These are phyloP conservation scores for Zosterops hypoxanthus DNA, from an alignment of 2,113 vertebrate species.

Conservation along the genomic window DNA sequence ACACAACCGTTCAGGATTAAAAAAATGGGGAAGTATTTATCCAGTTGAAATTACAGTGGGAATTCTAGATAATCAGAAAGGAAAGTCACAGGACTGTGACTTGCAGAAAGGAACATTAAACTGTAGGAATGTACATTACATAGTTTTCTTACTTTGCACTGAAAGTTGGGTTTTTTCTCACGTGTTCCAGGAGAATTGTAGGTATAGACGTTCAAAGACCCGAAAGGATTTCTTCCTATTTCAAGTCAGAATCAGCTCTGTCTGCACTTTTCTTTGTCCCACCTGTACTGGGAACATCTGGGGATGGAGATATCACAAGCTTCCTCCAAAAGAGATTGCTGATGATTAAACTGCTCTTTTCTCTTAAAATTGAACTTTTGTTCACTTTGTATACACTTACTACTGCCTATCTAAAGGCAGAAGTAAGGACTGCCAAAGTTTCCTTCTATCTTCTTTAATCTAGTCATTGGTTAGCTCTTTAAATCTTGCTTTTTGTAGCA, in stretches of 20 bases:
- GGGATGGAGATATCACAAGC: neutral
- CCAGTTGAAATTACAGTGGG: neutral
- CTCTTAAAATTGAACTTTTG: neutral
- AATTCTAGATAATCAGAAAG: conserved; percentile 46
- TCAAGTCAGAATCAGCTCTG: neutral
- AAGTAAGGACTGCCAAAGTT: neutral
- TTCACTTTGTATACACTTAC: neutral
- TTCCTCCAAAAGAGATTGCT: neutral
- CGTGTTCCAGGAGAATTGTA: neutral
- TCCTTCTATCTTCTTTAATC: neutral
- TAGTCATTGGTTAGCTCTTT: neutral
- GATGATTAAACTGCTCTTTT: neutral
- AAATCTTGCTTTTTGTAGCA: neutral
- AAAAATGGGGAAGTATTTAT: conserved; percentile 23
- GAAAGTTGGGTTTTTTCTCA: neutral
- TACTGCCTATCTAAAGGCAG: neutral
- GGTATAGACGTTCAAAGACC: neutral
- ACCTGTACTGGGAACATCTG: neutral
- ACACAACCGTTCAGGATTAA: neutral
- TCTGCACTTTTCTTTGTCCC: neutral
- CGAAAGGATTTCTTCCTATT: neutral
- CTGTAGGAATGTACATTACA: conserved; percentile 1
- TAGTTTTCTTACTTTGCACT: neutral
- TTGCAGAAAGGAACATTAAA: conserved; percentile 10
- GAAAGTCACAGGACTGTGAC: conserved; percentile 9